Conservation (phyloP, 2,888 invertebrate species). For the Noctua fimbriata region DNA sequence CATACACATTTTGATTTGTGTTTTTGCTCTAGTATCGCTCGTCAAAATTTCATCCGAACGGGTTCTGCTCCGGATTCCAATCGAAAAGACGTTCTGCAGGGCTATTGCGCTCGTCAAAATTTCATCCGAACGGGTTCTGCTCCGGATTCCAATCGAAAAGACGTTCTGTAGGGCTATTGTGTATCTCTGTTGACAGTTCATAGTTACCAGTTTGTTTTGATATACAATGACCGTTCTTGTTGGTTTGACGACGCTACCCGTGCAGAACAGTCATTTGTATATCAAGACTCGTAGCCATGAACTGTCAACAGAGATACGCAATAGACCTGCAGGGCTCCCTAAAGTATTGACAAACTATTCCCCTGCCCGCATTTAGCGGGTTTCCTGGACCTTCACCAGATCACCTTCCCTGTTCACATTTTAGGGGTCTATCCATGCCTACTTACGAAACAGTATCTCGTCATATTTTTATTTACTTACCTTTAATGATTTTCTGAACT, state of each 20-base stretch:
- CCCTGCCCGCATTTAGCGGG: background rate
- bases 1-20: background rate
- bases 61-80: background rate
- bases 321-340: background rate
- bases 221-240: no score
- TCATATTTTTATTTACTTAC: constrained; percentile 61
- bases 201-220: no score
- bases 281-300: no score
- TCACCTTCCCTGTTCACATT: background rate
- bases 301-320: no score
- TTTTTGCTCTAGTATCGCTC: background rate
- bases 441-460: background rate
- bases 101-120: background rate
- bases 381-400: background rate
- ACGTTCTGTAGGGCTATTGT: background rate
- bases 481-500: constrained; percentile 82
- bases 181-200: no score
- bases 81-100: background rate
- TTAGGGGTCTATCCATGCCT: background rate
- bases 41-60: background rate
- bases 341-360: no score
- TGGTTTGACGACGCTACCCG: no score
- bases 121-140: background rate
- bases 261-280: no score
- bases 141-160: background rate